phyloP scores from a whole-genome alignment of 1,140 invertebrate genomes.

The Aradophagus sp. region DNA sequence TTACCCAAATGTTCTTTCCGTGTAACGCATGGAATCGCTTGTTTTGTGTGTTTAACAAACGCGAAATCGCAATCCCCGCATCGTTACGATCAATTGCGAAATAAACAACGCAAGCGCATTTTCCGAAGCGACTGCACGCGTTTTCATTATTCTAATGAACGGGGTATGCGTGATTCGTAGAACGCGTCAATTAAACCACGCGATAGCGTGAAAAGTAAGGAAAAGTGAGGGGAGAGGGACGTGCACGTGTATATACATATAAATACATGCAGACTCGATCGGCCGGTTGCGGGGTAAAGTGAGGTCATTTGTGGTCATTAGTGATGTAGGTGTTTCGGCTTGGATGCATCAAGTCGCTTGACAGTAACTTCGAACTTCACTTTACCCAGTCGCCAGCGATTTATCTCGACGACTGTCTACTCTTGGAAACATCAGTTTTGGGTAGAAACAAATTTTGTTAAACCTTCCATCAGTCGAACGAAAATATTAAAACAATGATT shows the following conservation, averaged over 20 bases:
- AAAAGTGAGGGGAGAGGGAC: constrained; percentile 28
- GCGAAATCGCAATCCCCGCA: constrained; percentile 20
- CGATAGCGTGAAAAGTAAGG: constrained; percentile 48
- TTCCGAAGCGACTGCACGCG: constrained; percentile 22
- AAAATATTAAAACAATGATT: too few relatives aligned
- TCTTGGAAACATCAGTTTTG: not conserved
- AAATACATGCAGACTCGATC: constrained; percentile 2
- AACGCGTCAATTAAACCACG: constrained; percentile 47
- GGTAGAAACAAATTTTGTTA: too few relatives aligned
- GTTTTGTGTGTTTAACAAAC: constrained; percentile 18
- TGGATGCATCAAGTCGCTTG: too few relatives aligned
- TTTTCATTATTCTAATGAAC: constrained; percentile 45
- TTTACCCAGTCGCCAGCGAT: too few relatives aligned
- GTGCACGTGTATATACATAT: constrained; percentile 5
- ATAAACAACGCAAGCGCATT: constrained; percentile 38
- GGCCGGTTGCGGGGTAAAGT: constrained; percentile 12
- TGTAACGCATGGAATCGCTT: constrained; percentile 16
- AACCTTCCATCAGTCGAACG: too few relatives aligned
- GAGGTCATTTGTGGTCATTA: constrained; percentile 16
- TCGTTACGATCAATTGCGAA: constrained; percentile 48
- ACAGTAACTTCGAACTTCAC: too few relatives aligned
- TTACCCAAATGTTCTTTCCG: too few relatives aligned
- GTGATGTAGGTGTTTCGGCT: constrained; percentile 24
- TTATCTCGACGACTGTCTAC: too few relatives aligned
- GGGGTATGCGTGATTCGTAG: constrained; percentile 40